A percentile compares a stretch with the other conserved stretches of the same genome.
Conservation (phyloP, 2,888 invertebrate genomes). For the Sphaerophoria rueppellii region DNA sequence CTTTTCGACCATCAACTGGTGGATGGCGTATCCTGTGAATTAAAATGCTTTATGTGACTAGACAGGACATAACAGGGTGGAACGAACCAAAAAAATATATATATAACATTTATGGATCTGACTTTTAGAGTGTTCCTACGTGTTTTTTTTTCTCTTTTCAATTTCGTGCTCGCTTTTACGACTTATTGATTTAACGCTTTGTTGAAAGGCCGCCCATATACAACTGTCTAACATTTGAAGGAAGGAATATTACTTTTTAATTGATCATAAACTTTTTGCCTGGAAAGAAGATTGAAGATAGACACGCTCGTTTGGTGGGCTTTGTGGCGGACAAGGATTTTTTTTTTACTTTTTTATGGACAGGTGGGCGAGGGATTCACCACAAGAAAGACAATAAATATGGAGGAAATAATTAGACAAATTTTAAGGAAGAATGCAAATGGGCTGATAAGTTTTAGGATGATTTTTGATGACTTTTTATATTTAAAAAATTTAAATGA, state of each 20-base stretch:
- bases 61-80: constrained; percentile 43
- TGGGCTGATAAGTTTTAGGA: too few species aligned
- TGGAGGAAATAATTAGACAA: neutral
- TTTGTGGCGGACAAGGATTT: neutral
- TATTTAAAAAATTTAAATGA: too few species aligned
- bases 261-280: constrained; percentile 30
- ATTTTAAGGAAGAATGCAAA: too few species aligned
- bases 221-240: constrained; percentile 21
- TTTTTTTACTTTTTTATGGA: neutral
- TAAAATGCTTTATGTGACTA: constrained; percentile 50
- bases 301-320: constrained; percentile 5
- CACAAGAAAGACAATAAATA: neutral
- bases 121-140: constrained; percentile 48
- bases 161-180: constrained; percentile 40
- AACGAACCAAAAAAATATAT: neutral
- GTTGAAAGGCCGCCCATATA: constrained; percentile 27
- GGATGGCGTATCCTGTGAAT: constrained; percentile 33
- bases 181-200: constrained; percentile 66
- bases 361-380: neutral
- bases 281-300: constrained; percentile 20
- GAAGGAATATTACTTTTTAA: constrained; percentile 41
- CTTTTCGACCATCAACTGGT: constrained; percentile 34
- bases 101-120: constrained; percentile 33
- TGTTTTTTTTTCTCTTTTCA: constrained; percentile 6
- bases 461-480: too few species aligned